phyloP scores from a whole-genome alignment of 2,888 invertebrate species.

The Rugalucina vietnamica region DNA sequence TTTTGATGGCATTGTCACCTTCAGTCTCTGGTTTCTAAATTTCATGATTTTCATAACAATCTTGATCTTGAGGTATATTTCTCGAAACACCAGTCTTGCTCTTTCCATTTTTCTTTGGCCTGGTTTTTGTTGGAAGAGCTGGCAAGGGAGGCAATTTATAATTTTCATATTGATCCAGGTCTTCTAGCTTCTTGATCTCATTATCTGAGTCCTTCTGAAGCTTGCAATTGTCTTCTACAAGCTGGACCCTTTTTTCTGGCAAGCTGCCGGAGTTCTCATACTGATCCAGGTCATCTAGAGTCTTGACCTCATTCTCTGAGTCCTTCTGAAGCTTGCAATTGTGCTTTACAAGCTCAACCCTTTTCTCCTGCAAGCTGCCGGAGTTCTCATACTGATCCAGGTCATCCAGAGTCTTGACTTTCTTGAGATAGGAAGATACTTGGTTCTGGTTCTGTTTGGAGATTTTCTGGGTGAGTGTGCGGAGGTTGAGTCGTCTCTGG shows the following conservation, averaged over 20 bases:
- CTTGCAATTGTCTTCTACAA: background rate
- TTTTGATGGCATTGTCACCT: too few species aligned
- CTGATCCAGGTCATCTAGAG: conserved; percentile 34
- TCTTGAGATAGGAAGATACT: background rate
- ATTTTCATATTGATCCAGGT: conserved; percentile 42
- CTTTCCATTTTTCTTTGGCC: background rate
- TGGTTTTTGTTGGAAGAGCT: background rate
- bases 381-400: conserved; percentile 47
- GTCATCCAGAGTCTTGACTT: conserved; percentile 20
- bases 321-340: background rate
- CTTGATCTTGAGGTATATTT: background rate
- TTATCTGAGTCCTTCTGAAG: background rate
- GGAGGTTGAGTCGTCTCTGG: too few species aligned
- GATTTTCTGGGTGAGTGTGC: too few species aligned
- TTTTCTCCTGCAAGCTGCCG: conserved; percentile 4
- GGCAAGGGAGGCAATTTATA: background rate
- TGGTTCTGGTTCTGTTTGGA: too few species aligned
- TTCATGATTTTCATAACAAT: conserved; percentile 7
- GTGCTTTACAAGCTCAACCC: background rate
- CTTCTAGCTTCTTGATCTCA: conserved; percentile 12
- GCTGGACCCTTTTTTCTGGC: background rate
- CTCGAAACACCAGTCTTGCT: background rate
- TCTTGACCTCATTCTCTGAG: background rate
- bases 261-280: conserved; percentile 43
- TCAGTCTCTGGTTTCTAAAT: background rate